Conservation (phyloP, 2,888 invertebrate species). For the Ctena decussata region DNA sequence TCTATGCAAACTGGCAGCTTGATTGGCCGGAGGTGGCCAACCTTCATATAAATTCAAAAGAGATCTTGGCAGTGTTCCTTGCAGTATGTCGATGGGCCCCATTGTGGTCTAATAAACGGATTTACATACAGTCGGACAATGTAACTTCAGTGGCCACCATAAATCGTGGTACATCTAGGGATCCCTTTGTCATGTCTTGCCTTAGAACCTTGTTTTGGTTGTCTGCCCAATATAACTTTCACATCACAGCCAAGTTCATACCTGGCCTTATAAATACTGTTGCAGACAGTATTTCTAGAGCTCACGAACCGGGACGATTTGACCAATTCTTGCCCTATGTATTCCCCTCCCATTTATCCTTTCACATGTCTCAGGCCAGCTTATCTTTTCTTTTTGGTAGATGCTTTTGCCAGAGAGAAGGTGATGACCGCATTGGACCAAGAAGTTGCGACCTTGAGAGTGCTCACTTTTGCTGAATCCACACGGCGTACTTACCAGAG, state of each 20-base stretch:
- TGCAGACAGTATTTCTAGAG: constrained; percentile 17
- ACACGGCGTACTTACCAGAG: not conserved
- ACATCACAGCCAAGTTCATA: not conserved
- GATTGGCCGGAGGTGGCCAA: too few species aligned
- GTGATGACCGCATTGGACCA: not conserved
- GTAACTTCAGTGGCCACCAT: too few species aligned
- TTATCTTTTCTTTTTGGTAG: not conserved
- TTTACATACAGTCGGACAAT: too few species aligned
- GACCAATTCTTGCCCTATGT: not conserved
- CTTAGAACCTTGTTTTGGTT: constrained; percentile 3
- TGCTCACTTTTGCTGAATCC: not conserved
- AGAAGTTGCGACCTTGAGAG: not conserved
- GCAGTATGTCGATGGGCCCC: too few species aligned
- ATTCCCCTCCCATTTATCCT: not conserved
- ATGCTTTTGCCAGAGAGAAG: not conserved
- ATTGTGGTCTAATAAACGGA: too few species aligned
- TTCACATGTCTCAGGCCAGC: not conserved
- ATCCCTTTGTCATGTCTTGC: too few species aligned
- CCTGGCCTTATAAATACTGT: constrained; percentile 2
- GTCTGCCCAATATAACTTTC: constrained; percentile 14
- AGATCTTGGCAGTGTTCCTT: too few species aligned
- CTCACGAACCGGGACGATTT: not conserved
- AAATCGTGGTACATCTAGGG: too few species aligned
- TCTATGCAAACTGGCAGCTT: too few species aligned
- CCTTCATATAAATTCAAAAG: too few species aligned